A percentile compares a stretch with the other conserved stretches of the same genome.
These are phyloP conservation scores for Callaeas wilsoni DNA, from an alignment of 2,113 vertebrate species.

Conservation along the genomic window DNA sequence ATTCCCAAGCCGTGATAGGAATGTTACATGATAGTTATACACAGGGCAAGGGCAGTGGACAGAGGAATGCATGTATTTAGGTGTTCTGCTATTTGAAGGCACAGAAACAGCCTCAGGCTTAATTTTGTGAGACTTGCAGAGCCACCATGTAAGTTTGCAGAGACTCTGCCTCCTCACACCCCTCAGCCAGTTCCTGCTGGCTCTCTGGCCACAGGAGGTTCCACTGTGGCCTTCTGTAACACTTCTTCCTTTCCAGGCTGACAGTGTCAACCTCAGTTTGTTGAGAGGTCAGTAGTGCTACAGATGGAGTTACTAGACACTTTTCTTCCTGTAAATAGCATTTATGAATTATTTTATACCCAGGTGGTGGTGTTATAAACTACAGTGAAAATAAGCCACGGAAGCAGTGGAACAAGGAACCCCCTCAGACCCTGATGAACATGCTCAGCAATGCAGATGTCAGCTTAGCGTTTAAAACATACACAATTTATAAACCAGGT, in stretches of 20 bases:
- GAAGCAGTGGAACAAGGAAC: conserved; percentile 79
- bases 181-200: background rate
- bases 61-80: background rate
- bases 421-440: conserved; percentile 78
- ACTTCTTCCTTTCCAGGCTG: background rate
- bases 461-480: conserved; percentile 83
- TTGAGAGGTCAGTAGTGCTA: background rate
- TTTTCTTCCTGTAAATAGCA: background rate
- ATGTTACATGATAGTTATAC: background rate
- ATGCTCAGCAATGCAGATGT: conserved; percentile 80
- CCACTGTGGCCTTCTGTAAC: background rate
- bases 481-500: conserved; percentile 82
- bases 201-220: background rate
- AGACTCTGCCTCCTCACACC: background rate
- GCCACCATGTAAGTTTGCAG: background rate
- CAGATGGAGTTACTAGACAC: background rate
- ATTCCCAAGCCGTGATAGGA: background rate
- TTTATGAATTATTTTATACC: background rate
- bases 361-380: conserved; percentile 65
- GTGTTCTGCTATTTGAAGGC: background rate
- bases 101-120: background rate
- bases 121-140: background rate
- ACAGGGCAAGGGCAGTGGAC: background rate
- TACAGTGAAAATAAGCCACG: conserved; percentile 62
- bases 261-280: background rate